A percentile compares a stretch with the other conserved stretches of the same genome.
Conservation (phyloP, 2,113 vertebrate genomes). For the Alethe diademata region DNA sequence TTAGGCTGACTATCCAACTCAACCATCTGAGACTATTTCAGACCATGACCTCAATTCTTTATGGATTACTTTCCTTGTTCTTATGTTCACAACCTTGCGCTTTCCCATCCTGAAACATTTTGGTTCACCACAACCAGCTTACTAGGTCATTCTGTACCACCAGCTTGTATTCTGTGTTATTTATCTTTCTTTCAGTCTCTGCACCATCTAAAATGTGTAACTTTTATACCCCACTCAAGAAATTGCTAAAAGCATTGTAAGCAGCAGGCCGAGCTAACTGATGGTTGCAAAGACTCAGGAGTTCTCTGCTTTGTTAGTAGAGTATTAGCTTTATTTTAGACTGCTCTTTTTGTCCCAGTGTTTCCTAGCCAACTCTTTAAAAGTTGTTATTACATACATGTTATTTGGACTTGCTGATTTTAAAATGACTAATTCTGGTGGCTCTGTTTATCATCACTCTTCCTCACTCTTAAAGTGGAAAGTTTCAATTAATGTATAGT, state of each 20-base stretch:
- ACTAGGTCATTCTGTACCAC: conserved; percentile 19
- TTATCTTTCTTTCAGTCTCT: conserved; percentile 8
- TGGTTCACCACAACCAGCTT: conserved; percentile 43
- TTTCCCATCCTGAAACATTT: conserved; percentile 33
- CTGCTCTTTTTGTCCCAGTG: neutral
- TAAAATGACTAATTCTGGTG: neutral
- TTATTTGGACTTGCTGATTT: neutral
- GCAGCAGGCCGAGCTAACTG: neutral
- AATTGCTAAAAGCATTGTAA: neutral
- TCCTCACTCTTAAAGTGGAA: neutral
- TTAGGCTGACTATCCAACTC: conserved; percentile 21
- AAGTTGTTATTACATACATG: neutral
- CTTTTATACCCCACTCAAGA: neutral
- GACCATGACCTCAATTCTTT: conserved; percentile 59
- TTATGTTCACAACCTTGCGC: conserved; percentile 49
- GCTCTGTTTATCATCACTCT: neutral
- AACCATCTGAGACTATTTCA: conserved; percentile 40
- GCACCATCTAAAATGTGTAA: neutral
- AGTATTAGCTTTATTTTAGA: neutral
- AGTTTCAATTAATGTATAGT: neutral
- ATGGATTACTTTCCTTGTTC: conserved; percentile 47
- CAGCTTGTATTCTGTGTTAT: neutral
- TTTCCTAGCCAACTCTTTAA: neutral
- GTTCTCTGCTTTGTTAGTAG: neutral
- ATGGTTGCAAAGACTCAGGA: neutral